phyloP scores from a whole-genome alignment of 2,113 vertebrate species.

The Triplophysa tibetana region DNA sequence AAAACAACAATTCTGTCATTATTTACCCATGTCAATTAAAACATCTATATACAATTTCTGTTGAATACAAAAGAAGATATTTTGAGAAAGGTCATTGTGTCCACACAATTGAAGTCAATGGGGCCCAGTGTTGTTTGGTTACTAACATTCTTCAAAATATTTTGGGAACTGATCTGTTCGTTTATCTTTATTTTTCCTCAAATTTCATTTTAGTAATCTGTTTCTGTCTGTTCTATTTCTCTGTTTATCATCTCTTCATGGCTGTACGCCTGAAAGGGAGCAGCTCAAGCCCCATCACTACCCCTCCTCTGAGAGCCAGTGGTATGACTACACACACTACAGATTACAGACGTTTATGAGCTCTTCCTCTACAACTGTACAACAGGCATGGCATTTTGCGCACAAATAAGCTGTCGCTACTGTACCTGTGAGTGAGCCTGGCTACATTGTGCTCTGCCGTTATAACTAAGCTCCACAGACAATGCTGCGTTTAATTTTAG shows the following conservation, averaged over 20 bases:
- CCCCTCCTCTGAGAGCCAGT: constrained; percentile 39
- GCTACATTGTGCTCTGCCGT: background rate
- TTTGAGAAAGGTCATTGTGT: too few species aligned
- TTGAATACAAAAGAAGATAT: too few species aligned
- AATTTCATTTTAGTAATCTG: background rate
- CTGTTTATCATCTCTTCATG: constrained; percentile 10
- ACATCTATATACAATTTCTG: too few species aligned
- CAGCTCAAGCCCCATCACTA: constrained; percentile 35
- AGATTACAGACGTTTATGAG: background rate
- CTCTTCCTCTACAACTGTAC: background rate
- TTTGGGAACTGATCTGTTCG: too few species aligned
- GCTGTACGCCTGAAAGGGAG: constrained; percentile 17
- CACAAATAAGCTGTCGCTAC: background rate
- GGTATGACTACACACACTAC: constrained; percentile 13
- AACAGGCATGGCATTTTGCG: background rate
- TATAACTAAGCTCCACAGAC: background rate
- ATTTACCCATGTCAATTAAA: too few species aligned
- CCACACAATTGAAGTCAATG: too few species aligned
- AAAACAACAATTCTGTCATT: too few species aligned
- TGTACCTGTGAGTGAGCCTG: background rate
- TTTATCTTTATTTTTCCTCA: background rate
- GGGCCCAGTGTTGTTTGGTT: too few species aligned
- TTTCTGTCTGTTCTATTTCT: background rate
- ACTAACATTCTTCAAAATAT: too few species aligned
- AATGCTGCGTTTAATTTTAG: background rate